Evolutionary conservation across 2,888 invertebrate species (phyloP), one percentile per base, ranked within the genome.

Genomic region (Lucinisca nassula): DNA sequence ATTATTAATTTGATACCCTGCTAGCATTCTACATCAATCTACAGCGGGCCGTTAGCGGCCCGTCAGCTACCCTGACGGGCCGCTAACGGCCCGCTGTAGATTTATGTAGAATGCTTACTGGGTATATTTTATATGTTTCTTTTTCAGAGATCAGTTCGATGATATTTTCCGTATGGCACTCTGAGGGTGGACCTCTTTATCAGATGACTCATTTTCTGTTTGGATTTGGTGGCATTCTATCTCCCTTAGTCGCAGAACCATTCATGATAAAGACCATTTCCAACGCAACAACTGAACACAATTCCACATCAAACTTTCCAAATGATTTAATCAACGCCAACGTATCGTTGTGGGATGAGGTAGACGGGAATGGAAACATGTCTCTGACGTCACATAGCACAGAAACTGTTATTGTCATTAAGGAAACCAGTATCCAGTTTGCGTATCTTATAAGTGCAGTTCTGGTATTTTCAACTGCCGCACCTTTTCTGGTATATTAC

Each of bases 371-470:
- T n/a, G n/a, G n/a, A n/a, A n/a, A n/a, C n/a, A n/a, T n/a, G n/a
- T n/a, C n/a, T n/a, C n/a, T n/a, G n/a, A 30, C 61, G 30, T 61
- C 61, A 61, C 6, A 12, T 24, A 14, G 27, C 2, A 30, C n/a
- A 27, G 3, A 10, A 3, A 30, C 27, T 27, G 27, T 10, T 4
- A 14, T 21, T 17, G 67, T 67, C 8, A 3, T 17, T 12, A 67
- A 67, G n/a, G 61, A 61, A 10, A 78, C 84, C 2, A 77, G 74
- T 24, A 73, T 87, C 12, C 87, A 87, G n/a, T 78, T 78, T 37
- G 87, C 87, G 0, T 87, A 79, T 45, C 74, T 87, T 21, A 87
- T 87, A 10, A 58, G 81, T 6, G 80, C 55, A 8, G 24, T 84
- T 45, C 51, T 83, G 0, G 58, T 74, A 0, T 30, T 87, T 37